These are phyloP conservation scores for Penaeus monodon DNA, from an alignment of 2,888 invertebrate species.

Conservation along the genomic window DNA sequence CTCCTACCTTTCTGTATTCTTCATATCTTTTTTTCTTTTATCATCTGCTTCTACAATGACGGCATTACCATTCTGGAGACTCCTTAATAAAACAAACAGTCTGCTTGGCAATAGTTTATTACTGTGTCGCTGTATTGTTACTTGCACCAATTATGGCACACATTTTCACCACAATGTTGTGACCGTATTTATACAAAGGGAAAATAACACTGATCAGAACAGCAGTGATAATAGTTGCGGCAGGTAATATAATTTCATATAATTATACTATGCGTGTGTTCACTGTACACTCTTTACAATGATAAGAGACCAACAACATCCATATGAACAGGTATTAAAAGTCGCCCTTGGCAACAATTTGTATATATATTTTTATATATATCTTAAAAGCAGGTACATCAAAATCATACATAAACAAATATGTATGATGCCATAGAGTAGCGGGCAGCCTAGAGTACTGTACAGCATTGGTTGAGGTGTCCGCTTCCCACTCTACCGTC, in stretches of 20 bases:
- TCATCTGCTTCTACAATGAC: not conserved
- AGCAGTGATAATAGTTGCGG: conserved; percentile 33
- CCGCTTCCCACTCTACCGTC: not conserved
- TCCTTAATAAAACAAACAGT: not conserved
- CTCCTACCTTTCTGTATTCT: not conserved
- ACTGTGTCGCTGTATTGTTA: conserved; percentile 35
- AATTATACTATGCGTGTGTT: conserved; percentile 52
- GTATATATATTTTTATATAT: conserved; percentile 42
- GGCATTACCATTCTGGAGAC: not conserved
- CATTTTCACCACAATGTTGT: conserved; percentile 27
- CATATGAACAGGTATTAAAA: conserved; percentile 54
- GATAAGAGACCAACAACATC: conserved; percentile 57
- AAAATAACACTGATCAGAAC: conserved; percentile 21
- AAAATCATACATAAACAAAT: conserved; percentile 58
- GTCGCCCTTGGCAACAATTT: conserved; percentile 29
- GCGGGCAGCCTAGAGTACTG: conserved; percentile 50
- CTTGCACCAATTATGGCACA: conserved; percentile 45
- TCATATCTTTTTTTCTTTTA: not conserved
- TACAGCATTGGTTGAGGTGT: conserved; percentile 45
- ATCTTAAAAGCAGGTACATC: conserved; percentile 59
- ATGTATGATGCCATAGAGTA: conserved; percentile 57
- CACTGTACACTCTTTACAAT: conserved; percentile 50
- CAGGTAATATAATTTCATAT: conserved; percentile 33
- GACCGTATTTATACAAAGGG: conserved; percentile 26
- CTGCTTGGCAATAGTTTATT: conserved; percentile 55